Conservation (phyloP, 2,113 vertebrate species). For the Proteles cristata region DNA sequence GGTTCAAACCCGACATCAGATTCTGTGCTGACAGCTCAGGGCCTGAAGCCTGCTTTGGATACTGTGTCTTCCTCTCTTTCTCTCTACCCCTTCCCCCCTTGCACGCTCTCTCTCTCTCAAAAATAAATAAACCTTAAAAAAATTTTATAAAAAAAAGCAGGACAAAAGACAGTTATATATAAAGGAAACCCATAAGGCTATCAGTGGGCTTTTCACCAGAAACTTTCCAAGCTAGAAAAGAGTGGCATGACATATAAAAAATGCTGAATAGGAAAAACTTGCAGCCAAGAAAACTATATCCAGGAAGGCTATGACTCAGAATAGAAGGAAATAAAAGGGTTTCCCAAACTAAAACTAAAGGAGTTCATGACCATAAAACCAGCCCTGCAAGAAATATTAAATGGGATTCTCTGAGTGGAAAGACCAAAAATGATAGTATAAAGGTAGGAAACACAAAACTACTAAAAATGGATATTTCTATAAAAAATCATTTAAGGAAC, state of each 20-base stretch:
- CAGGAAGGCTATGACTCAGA: neutral
- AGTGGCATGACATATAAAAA: neutral
- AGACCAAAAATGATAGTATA: neutral
- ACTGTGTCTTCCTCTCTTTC: too few species aligned
- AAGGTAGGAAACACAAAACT: neutral
- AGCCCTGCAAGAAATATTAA: neutral
- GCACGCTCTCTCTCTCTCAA: too few species aligned
- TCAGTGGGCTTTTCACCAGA: neutral
- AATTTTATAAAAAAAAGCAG: neutral
- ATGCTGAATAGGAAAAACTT: neutral
- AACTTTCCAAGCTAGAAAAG: neutral
- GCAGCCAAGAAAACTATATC: neutral
- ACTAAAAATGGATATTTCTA: neutral
- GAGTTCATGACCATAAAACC: neutral
- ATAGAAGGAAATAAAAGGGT: neutral
- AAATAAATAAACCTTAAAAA: too few species aligned
- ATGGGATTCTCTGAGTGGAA: neutral
- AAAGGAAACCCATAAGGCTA: neutral
- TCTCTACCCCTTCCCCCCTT: too few species aligned
- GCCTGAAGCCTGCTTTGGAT: too few species aligned
- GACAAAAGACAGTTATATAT: neutral
- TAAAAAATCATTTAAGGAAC: neutral
- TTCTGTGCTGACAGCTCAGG: too few species aligned
- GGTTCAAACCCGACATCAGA: too few species aligned
- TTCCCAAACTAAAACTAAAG: neutral